Conservation (phyloP, 2,113 vertebrate species). For the Ellobius talpinus region DNA sequence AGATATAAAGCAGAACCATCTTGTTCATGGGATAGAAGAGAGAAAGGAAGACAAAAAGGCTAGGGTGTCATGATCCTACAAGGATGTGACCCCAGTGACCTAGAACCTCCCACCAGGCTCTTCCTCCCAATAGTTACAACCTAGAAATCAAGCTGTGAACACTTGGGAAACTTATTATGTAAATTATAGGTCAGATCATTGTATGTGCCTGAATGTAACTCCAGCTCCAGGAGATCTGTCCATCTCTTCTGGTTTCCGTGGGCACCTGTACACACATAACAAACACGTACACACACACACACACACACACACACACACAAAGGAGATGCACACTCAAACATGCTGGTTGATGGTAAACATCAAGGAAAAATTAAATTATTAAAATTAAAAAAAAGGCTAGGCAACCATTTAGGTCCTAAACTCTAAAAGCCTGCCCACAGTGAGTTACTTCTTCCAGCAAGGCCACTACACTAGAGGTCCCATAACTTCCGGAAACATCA, state of each 20-base stretch:
- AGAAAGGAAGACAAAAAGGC: background rate
- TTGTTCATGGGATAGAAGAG: background rate
- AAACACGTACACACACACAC: background rate
- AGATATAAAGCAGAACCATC: background rate
- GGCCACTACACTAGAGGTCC: no score
- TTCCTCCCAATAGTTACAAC: background rate
- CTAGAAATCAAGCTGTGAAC: background rate
- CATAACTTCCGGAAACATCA: background rate
- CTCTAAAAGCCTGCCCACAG: background rate
- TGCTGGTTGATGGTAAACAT: no score
- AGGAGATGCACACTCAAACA: no score
- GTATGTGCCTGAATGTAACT: background rate
- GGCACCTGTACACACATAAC: background rate
- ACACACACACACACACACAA: background rate
- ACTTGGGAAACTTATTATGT: background rate
- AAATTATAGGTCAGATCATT: background rate
- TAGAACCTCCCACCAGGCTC: background rate
- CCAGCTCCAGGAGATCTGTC: background rate
- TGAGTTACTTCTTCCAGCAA: background rate
- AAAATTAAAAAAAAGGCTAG: no score
- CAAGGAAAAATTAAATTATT: no score
- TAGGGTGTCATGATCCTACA: no score
- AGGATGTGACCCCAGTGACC: accelerated
- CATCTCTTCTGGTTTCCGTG: background rate
- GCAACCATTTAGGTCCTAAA: background rate